Percentiles rank a stretch among this genome's conserved stretches.
phyloP scores from a whole-genome alignment of 2,888 invertebrate species.

The Proisotoma minuta region DNA sequence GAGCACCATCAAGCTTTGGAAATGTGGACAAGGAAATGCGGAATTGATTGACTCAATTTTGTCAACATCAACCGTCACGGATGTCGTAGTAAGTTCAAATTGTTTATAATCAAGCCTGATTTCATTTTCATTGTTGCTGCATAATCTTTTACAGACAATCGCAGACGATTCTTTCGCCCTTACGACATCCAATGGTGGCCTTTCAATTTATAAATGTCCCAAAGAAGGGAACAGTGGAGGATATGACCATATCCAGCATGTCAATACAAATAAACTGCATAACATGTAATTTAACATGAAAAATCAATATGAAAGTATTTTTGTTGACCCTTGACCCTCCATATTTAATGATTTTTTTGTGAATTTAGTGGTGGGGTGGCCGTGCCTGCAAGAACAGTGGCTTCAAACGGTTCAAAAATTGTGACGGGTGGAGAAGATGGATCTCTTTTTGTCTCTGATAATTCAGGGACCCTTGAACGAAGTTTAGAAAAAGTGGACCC shows the following conservation, averaged over 20 bases:
- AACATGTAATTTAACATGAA: too few species aligned
- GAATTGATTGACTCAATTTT: too few species aligned
- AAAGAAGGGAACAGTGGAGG: too few species aligned
- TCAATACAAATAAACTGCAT: too few species aligned
- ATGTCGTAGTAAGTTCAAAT: slow-evolving; percentile 22
- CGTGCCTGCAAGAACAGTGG: background rate
- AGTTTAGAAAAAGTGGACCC: slow-evolving; percentile 39
- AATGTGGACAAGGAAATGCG: too few species aligned
- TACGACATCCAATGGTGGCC: slow-evolving; percentile 14
- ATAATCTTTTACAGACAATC: background rate
- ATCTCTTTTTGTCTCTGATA: too few species aligned
- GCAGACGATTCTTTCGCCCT: slow-evolving; percentile 10
- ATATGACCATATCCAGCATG: too few species aligned
- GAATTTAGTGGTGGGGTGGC: too few species aligned
- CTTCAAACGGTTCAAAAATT: background rate
- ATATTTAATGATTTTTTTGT: too few species aligned
- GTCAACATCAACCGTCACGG: slow-evolving; percentile 8
- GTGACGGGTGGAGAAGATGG: slow-evolving; percentile 44
- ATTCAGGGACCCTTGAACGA: background rate
- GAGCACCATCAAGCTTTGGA: slow-evolving; percentile 37
- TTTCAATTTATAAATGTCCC: slow-evolving; percentile 14
- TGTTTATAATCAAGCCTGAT: slow-evolving; percentile 29
- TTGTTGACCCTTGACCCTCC: too few species aligned
- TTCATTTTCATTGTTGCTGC: background rate
- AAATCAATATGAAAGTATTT: too few species aligned